Evolutionary conservation across 2,888 invertebrate genomes (phyloP), one percentile per base, ranked within the genome.

Genomic region (Latheticus oryzae): DNA sequence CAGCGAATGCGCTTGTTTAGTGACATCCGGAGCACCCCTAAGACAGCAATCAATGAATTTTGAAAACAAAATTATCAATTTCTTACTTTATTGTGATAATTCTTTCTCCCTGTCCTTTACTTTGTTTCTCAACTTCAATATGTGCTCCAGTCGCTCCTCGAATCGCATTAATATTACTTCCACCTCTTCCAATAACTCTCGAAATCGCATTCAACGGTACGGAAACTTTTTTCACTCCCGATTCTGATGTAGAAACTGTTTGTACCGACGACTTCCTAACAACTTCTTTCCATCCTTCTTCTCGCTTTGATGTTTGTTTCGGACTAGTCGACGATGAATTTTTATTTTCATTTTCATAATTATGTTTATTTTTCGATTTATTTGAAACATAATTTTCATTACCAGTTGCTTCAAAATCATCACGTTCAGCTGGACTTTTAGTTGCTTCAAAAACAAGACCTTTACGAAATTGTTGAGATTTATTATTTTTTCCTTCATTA

Each of bases 221-320:
- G 8, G 91, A 90, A 33, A 98, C 94, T 80, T 95, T 96, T 81
- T 96, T 96, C 65, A 90, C 88, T 7, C 90, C 87, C 70, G 79
- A 69, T 40, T 76, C 75, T 7, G 64, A 68, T 65, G 76, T 70
- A 1, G 78, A 68, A 5, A 76, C 72, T 1, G 79, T 71, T 62
- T 85, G 85, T 15, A 87, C 85, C 56, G 86, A 87, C 54, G 47
- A 93, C 82, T 92, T 94, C 75, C 94, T 85, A 4, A 93, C 92
- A 33, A 97, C 97, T 80, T 97, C 97, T 76, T 97, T 97, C 97
- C 97, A 97, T 5, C 96, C 97, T 73, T 97, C 96, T 71, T 97
- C 90, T 60, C 93, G 84, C 73, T 88, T 78, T 72, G 80, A 81
- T 32, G 80, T 83, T 73, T 87, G 84, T 73, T 88, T 90, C 0